Evolutionary conservation across 2,113 vertebrate genomes (phyloP).

Genomic region (Prunella fulvescens): DNA sequence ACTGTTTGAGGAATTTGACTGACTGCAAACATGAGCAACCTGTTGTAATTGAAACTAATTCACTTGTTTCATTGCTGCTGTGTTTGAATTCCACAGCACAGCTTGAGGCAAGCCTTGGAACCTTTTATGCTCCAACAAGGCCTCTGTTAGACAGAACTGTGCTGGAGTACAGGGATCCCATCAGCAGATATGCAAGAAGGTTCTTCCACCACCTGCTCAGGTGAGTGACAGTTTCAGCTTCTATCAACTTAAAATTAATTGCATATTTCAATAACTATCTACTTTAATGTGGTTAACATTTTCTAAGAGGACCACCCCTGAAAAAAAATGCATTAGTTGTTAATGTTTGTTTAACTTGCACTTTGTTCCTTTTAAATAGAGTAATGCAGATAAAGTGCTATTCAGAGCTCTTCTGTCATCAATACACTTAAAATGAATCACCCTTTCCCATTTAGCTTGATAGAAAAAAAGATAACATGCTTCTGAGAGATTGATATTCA

Average conservation of each 20-base stretch:
- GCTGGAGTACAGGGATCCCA: constrained; percentile 85
- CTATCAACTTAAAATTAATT: constrained; percentile 46
- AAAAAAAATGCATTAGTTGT: constrained; percentile 46
- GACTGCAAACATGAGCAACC: constrained; percentile 71
- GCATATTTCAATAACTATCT: constrained; percentile 32
- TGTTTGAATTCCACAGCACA: constrained; percentile 83
- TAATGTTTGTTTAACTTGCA: constrained; percentile 61
- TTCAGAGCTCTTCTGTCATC: constrained; percentile 35
- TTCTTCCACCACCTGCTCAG: constrained; percentile 99
- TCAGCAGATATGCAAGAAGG: constrained; percentile 91
- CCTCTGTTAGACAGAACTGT: constrained; percentile 85
- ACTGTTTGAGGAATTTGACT: constrained; percentile 67
- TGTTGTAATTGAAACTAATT: constrained; percentile 69
- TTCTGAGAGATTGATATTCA: neutral
- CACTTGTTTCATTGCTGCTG: constrained; percentile 63
- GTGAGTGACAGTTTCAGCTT: constrained; percentile 72
- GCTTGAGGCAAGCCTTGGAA: constrained; percentile 88
- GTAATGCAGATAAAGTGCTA: constrained; percentile 31
- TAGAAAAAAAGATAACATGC: neutral
- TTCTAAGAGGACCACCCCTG: constrained; percentile 32
- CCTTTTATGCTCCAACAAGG: constrained; percentile 87
- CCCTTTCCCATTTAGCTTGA: constrained; percentile 22
- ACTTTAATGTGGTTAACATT: constrained; percentile 8
- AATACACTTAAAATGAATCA: constrained; percentile 18
- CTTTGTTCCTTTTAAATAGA: constrained; percentile 44